These are phyloP conservation scores for Sinohyriopsis cumingii DNA, from an alignment of 2,888 invertebrate species.

Conservation along the genomic window DNA sequence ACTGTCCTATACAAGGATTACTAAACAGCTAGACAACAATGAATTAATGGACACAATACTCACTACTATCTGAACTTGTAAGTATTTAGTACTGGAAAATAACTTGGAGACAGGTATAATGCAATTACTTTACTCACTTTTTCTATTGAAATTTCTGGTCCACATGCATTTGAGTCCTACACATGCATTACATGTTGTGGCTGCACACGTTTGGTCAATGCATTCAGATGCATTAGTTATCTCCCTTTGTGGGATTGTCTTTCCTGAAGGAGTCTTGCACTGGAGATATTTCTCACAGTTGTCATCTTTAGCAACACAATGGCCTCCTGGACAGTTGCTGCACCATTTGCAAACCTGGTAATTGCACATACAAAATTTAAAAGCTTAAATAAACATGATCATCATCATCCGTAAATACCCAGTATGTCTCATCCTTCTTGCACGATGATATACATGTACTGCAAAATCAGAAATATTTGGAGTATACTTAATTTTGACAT, in stretches of 20 bases:
- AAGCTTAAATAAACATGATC: neutral
- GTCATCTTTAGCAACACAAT: slow-evolving; percentile 76
- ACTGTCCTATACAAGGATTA: no score
- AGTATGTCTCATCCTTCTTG: no score
- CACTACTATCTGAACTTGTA: no score
- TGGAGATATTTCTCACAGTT: slow-evolving; percentile 34
- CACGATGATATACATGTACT: no score
- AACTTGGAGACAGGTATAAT: no score
- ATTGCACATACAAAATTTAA: neutral
- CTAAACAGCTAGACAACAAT: no score
- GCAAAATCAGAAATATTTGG: no score
- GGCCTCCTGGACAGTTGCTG: slow-evolving; percentile 80
- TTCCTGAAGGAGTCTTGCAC: neutral
- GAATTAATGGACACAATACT: no score
- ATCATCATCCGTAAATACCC: no score
- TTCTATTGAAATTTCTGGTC: slow-evolving; percentile 78
- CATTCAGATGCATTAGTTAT: slow-evolving; percentile 10
- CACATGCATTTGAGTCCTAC: slow-evolving; percentile 83
- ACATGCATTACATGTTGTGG: slow-evolving; percentile 90
- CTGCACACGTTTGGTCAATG: slow-evolving; percentile 80
- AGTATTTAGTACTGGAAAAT: no score
- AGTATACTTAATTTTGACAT: no score
- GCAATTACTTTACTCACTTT: slow-evolving; percentile 62
- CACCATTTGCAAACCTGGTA: slow-evolving; percentile 88
- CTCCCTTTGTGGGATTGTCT: no score